Evolutionary conservation across 2,888 invertebrate genomes (phyloP).

Genomic region (Crepidodera aurea): DNA sequence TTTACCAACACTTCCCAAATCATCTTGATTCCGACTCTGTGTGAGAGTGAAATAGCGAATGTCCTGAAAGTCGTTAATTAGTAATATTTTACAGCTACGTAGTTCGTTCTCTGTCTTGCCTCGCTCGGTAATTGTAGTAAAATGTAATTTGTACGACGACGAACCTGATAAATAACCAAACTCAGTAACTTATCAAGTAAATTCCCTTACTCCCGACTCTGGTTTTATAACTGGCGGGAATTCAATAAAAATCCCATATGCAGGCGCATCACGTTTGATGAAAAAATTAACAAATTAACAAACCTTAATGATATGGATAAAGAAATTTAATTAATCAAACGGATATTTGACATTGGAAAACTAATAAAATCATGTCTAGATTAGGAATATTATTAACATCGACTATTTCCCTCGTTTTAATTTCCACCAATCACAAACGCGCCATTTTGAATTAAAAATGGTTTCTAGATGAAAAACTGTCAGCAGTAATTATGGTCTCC

Average conservation of each 20-base stretch:
- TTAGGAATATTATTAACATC: no score
- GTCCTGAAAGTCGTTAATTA: slow-evolving; percentile 59
- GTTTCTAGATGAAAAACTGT: no score
- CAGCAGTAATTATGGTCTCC: no score
- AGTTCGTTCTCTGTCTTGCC: slow-evolving; percentile 48
- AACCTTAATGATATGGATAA: no score
- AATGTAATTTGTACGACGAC: slow-evolving; percentile 53
- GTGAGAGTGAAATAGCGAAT: slow-evolving; percentile 52
- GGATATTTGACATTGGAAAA: no score
- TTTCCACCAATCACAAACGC: no score
- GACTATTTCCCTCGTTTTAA: no score
- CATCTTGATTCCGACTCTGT: slow-evolving; percentile 31
- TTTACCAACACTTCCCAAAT: no score
- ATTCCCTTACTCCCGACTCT: slow-evolving; percentile 39
- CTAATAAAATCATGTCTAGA: no score
- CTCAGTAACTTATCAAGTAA: slow-evolving; percentile 46
- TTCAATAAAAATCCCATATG: slow-evolving; percentile 15
- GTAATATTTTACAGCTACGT: slow-evolving; percentile 59
- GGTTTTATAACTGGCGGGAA: slow-evolving; percentile 33
- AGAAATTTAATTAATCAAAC: no score
- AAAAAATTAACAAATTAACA: no score
- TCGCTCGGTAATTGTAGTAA: slow-evolving; percentile 50
- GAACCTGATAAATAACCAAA: slow-evolving; percentile 52
- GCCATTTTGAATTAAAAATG: no score
- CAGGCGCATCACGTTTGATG: background rate